Base-by-base conservation (phyloP, 1,140 invertebrate species). In the Zaprionus gabonicus region DNA sequence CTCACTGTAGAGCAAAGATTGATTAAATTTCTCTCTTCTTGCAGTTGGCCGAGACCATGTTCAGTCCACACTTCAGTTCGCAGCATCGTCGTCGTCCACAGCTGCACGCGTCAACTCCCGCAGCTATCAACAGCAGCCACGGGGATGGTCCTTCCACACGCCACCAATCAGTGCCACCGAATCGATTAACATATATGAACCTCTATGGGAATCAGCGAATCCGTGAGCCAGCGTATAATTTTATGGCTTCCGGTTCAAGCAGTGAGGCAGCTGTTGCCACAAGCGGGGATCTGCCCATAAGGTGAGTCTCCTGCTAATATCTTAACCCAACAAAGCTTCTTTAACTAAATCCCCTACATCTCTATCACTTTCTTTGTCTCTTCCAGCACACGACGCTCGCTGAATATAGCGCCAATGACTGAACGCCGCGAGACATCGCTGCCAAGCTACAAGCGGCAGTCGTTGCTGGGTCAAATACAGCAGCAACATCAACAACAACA, bases 161-260 rank as follows among this genome's bases (percentile, higher is more conserved):
- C 56, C 49, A 58, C 46, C 65, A 49, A 12, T 3, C 41, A 46
- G 25, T 69, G 56, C 25, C 78, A 41, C 63, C 71, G 12, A 78
- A 82, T 56, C 88, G 88, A 0, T 69, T 76, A 53, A 60, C 69
- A 17, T 58, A 75, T 41, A 55, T 84, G 56, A 91, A 91, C 49
- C 73, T 81, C 15, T 85, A 80, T 36, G 46, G 62, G 1, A 41
- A 66, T 67, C 88, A 77, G 67, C 71, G 68, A 44, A 74, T 81
- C 25, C 91, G 90, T 17, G 88, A 91, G 28, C 80, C 90, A 56
- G 81, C 77, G 34, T 91, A 68, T 38, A 90, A 86, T 70, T 91
- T 91, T 58, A 51, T 80, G 15, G 36, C 55, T 4, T 62, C 65
- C 46, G 63, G 44, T 17, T 12, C 28, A 17, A 62, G 38, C 38